phyloP scores from a whole-genome alignment of 1,140 invertebrate genomes.

The Luehdorfia chinensis region DNA sequence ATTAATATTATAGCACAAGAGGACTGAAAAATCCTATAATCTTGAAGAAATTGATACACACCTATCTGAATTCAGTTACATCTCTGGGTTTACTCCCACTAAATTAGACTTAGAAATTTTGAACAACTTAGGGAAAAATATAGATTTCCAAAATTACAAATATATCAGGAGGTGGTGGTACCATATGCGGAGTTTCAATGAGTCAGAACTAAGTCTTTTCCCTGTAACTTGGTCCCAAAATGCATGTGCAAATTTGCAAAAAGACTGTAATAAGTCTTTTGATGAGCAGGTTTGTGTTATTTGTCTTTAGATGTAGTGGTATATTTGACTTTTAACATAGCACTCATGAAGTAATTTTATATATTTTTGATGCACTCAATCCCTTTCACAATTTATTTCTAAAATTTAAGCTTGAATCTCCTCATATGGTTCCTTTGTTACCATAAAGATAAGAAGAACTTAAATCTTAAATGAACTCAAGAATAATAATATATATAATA shows the following conservation, averaged over 20 bases:
- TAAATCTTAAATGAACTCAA: conserved; percentile 1
- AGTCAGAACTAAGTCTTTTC: conserved; percentile 69
- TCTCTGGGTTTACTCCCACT: conserved; percentile 76
- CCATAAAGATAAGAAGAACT: conserved; percentile 24
- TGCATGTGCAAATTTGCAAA: conserved; percentile 33
- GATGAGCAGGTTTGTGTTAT: conserved; percentile 63
- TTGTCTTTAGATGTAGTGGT: conserved; percentile 17
- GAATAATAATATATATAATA: background rate
- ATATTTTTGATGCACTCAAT: background rate
- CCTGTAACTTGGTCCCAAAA: conserved; percentile 39
- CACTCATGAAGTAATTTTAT: background rate
- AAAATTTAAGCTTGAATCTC: conserved; percentile 34
- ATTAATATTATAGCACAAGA: conserved; percentile 55
- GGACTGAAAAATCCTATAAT: conserved; percentile 32
- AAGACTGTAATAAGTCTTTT: conserved; percentile 37
- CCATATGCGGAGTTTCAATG: conserved; percentile 79
- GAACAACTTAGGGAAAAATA: conserved; percentile 50
- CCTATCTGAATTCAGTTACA: conserved; percentile 77
- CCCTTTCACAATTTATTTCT: background rate
- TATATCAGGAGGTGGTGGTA: conserved; percentile 79
- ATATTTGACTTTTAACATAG: conserved; percentile 11
- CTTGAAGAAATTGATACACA: conserved; percentile 53
- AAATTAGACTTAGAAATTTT: conserved; percentile 73
- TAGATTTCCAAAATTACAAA: conserved; percentile 61
- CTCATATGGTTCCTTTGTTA: conserved; percentile 66